A percentile compares a stretch with the other conserved stretches of the same genome.
Conservation (phyloP, 1,140 invertebrate species). For the Hycleus phaleratus region DNA sequence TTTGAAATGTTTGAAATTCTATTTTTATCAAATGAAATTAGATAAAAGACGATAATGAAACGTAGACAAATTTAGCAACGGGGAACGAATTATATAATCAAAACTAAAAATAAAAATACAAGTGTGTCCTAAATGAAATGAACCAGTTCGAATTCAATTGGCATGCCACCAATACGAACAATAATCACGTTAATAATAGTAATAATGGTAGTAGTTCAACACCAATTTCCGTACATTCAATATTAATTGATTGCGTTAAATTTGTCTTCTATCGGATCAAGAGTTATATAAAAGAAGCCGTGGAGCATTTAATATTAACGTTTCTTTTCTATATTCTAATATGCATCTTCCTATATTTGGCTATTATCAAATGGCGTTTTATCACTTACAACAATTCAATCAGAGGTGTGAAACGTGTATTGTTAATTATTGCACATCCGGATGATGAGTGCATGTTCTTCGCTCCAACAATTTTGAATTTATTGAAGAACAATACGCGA, state of each 20-base stretch:
- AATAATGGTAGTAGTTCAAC: too few relatives aligned
- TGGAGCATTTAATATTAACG: conserved; percentile 38
- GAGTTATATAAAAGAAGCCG: conserved; percentile 33
- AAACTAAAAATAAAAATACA: not conserved
- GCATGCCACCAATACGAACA: not conserved
- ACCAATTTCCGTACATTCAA: too few relatives aligned
- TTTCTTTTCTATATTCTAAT: conserved; percentile 30
- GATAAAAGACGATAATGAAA: not conserved
- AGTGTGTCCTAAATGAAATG: not conserved
- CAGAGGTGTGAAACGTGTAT: conserved; percentile 48
- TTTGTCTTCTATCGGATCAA: not conserved
- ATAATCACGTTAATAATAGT: too few relatives aligned
- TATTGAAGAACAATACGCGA: conserved; percentile 52
- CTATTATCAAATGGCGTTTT: conserved; percentile 24
- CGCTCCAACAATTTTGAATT: conserved; percentile 76
- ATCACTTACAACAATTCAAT: conserved; percentile 36
- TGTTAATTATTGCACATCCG: conserved; percentile 88
- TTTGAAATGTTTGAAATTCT: conserved; percentile 3
- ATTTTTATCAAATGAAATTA: conserved; percentile 14
- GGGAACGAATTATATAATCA: too few relatives aligned
- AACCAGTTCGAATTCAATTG: not conserved
- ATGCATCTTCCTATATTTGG: conserved; percentile 34
- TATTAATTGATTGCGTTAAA: not conserved
- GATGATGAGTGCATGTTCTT: conserved; percentile 99
- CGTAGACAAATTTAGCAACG: not conserved